These are phyloP conservation scores for Trachymyrmex cornetzi DNA, from an alignment of 1,140 invertebrate genomes.

Conservation along the genomic window DNA sequence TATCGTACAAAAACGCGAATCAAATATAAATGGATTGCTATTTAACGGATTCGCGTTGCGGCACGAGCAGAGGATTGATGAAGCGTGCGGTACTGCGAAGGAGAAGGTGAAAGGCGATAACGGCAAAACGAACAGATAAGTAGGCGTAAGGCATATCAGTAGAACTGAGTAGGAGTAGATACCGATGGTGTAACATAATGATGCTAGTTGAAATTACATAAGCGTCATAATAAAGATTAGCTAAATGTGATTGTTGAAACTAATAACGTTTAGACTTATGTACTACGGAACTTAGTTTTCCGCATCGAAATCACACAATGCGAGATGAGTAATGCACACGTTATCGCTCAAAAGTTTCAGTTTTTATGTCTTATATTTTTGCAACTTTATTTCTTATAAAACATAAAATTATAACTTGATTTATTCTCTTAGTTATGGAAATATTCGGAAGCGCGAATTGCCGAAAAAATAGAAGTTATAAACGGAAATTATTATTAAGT, in stretches of 20 bases:
- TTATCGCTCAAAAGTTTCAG: no score
- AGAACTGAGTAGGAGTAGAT: conserved; percentile 12
- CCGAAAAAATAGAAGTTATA: no score
- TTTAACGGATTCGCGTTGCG: conserved; percentile 36
- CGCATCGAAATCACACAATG: no score
- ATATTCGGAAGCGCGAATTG: no score
- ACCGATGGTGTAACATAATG: conserved; percentile 42
- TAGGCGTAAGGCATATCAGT: conserved; percentile 50
- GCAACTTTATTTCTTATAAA: no score
- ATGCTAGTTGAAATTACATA: conserved; percentile 43
- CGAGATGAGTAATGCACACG: background rate
- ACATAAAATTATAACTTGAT: no score
- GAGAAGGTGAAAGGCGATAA: conserved; percentile 58
- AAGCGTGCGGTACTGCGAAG: conserved; percentile 25
- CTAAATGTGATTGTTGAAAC: conserved; percentile 22
- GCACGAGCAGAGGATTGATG: conserved; percentile 46
- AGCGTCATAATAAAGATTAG: conserved; percentile 51
- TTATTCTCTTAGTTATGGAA: no score
- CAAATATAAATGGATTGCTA: conserved; percentile 26
- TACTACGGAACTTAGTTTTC: background rate
- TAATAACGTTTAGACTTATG: conserved; percentile 2
- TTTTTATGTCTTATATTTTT: no score
- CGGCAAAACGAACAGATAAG: conserved; percentile 56
- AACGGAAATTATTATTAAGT: no score
- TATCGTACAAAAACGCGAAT: conserved; percentile 16